Base-by-base conservation (phyloP, 2,113 vertebrate species). In the Carollia perspicillata region DNA sequence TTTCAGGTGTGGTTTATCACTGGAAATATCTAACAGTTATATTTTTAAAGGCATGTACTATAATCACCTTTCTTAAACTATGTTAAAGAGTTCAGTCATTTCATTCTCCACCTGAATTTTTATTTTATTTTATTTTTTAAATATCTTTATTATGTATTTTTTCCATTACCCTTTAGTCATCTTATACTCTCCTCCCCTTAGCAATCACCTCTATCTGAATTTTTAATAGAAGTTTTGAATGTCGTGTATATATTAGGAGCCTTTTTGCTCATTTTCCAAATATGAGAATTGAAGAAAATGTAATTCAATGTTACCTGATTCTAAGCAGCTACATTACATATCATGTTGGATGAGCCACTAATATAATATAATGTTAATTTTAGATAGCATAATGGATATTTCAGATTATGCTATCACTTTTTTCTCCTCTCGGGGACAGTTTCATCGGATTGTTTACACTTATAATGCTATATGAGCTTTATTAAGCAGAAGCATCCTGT, bases 401-500 rank as follows among this genome's bases (percentile, higher is more conserved):
- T 33, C 65, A 37, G 8, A 96, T 94, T 89, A 65, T 93, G 77
- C 74, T 93, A 88, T 51, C 49, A 33, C 8, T 81, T 77, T 72
- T 97, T 97, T 16, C 78, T 69, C 58, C 68, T 97, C 68, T 58
- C 30, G 63, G 63, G 53, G 74, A 97, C 95, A 96, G 77, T 94
- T 97, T 92, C 17, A 80, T 98, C 66, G 72, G 22, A 60, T 88
- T 89, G 77, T 40, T 33, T 96, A 97, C 87, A 44, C 49, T 18
- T 94, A 93, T 6, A 71, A 93, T 77, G 74, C 60, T 94, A 13
- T 49, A 74, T 22, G 49, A 58, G 35, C 6, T 75, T 96, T 93
- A 97, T 68, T 80, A 90, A 97, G 65, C 51, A 96, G 68, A 58
- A 47, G n/a, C 9, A 72, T 92, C 13, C 40, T 33, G 40, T 84